phyloP scores from a whole-genome alignment of 2,113 vertebrate species.

The Labeo rohita region DNA sequence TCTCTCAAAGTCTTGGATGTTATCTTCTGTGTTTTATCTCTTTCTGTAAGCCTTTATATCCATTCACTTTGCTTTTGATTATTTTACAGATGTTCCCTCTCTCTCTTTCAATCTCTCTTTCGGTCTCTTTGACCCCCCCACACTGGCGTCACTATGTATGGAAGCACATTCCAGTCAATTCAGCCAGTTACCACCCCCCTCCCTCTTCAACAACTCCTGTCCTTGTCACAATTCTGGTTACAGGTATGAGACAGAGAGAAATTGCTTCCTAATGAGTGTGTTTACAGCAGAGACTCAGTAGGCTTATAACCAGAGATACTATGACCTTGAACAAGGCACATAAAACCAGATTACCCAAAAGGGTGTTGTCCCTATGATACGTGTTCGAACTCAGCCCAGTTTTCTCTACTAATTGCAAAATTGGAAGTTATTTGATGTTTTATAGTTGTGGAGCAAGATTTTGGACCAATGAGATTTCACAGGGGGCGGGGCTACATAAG shows the following conservation, averaged over 20 bases:
- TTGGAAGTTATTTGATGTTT: neutral
- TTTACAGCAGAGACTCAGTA: too few relatives aligned
- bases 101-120: neutral
- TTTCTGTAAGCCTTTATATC: conserved; percentile 20
- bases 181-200: conserved; percentile 5
- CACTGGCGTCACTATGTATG: conserved; percentile 48
- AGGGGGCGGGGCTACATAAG: neutral
- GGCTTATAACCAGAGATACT: neutral
- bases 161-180: conserved; percentile 67
- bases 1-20: neutral
- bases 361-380: neutral
- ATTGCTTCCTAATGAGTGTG: neutral
- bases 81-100: neutral
- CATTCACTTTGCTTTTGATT: conserved; percentile 30
- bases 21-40: conserved; percentile 44
- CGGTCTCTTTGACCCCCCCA: neutral
- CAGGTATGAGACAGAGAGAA: neutral
- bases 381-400: neutral
- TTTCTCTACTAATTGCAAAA: neutral
- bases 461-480: neutral
- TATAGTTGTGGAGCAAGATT: neutral
- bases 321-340: neutral
- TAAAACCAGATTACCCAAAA: neutral
- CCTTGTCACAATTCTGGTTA: neutral
- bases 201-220: conserved; percentile 29